phyloP scores from a whole-genome alignment of 2,888 invertebrate species.

The Pristionchus arcanus region DNA sequence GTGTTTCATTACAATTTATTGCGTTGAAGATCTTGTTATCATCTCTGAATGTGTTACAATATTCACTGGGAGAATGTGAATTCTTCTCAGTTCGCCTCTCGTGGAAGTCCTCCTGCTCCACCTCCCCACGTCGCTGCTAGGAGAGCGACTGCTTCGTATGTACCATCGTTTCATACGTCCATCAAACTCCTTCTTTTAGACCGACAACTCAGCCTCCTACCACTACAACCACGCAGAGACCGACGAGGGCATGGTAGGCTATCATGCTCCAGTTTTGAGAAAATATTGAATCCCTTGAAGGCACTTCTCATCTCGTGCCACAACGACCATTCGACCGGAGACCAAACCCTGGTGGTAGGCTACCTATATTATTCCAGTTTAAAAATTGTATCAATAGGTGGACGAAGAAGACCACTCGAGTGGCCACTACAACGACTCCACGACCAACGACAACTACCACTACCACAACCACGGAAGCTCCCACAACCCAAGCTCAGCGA shows the following conservation, averaged over 20 bases:
- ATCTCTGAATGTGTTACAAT: no score
- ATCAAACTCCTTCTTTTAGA: background rate
- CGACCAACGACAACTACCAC: background rate
- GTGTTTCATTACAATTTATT: background rate
- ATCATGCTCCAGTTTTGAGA: background rate
- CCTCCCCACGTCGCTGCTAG: constrained; percentile 30
- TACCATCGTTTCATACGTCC: background rate
- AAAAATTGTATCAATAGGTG: background rate
- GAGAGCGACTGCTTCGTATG: background rate
- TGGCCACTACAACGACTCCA: background rate
- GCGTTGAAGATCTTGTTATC: no score
- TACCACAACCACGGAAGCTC: background rate
- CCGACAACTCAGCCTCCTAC: background rate
- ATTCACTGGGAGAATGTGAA: no score
- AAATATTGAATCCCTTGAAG: background rate
- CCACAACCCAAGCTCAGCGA: background rate
- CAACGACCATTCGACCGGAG: background rate
- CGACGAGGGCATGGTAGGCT: background rate
- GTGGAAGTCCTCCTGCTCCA: constrained; percentile 49
- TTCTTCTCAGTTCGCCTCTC: constrained; percentile 37
- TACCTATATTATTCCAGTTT: no score
- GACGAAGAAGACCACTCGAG: background rate
- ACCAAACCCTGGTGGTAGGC: background rate
- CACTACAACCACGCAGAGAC: constrained; percentile 25
- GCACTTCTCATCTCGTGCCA: background rate